Conservation (phyloP, 2,113 vertebrate genomes). For the Rousettus leschenaultii region DNA sequence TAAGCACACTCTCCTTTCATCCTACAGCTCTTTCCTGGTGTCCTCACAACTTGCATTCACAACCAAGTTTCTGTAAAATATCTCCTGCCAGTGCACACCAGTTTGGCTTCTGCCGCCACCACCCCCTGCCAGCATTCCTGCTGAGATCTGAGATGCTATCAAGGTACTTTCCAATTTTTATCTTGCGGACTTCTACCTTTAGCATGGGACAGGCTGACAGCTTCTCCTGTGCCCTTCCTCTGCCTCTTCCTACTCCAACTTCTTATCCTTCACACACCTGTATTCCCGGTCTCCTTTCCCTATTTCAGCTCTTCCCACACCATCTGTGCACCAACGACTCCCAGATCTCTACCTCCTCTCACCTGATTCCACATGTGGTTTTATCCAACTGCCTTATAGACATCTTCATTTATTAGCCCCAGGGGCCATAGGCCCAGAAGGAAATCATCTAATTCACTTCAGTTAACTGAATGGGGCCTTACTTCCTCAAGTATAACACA, state of each 20-base stretch:
- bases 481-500: not conserved
- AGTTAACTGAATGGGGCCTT: not conserved
- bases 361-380: not conserved
- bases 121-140: not conserved
- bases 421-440: not conserved
- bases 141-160: not conserved
- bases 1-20: not conserved
- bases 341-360: not conserved
- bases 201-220: not conserved
- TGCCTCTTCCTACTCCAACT: not conserved
- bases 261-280: not conserved
- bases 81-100: not conserved
- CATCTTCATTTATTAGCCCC: not conserved
- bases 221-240: not conserved
- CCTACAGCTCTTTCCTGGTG: not conserved
- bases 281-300: not conserved
- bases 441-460: not conserved
- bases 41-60: not conserved
- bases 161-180: not conserved
- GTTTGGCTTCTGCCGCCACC: not conserved
- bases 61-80: not conserved
- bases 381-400: constrained; percentile 11
- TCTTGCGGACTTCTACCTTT: not conserved
- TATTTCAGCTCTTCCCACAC: not conserved
- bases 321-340: not conserved